Conservation (phyloP, 1,140 invertebrate species). For the Delia radicum region DNA sequence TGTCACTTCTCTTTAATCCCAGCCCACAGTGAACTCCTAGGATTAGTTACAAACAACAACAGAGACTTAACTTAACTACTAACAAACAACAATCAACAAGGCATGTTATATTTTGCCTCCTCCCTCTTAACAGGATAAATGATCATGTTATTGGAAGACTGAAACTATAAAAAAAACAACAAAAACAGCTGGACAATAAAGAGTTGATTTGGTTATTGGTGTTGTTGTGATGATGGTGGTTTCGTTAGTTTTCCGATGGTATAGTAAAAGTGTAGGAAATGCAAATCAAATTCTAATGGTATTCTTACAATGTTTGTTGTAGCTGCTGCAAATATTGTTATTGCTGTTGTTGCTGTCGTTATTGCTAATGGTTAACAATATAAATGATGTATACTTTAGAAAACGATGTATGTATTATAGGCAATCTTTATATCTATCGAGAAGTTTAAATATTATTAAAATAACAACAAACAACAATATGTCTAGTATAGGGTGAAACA, state of each 20-base stretch:
- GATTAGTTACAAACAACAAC: neutral
- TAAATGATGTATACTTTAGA: constrained; percentile 5
- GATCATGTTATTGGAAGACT: constrained; percentile 10
- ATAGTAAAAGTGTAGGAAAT: constrained; percentile 25
- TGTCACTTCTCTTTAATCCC: neutral
- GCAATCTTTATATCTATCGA: neutral
- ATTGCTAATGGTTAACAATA: constrained; percentile 2
- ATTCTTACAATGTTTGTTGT: neutral
- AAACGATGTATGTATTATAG: neutral
- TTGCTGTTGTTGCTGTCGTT: constrained; percentile 21
- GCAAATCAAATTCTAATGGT: constrained; percentile 53
- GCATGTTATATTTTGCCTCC: neutral
- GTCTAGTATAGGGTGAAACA: no score
- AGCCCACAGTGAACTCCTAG: no score
- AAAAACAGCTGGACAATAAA: constrained; percentile 14
- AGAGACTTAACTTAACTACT: neutral
- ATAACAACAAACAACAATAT: neutral
- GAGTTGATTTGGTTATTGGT: neutral
- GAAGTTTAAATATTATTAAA: neutral
- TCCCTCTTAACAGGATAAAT: neutral
- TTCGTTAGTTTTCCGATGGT: neutral
- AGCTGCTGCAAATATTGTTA: constrained; percentile 31
- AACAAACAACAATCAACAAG: neutral
- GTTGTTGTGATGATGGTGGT: no score
- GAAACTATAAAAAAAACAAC: neutral